These are phyloP conservation scores for Melolontha melolontha DNA, from an alignment of 2,888 invertebrate genomes.

Conservation along the genomic window DNA sequence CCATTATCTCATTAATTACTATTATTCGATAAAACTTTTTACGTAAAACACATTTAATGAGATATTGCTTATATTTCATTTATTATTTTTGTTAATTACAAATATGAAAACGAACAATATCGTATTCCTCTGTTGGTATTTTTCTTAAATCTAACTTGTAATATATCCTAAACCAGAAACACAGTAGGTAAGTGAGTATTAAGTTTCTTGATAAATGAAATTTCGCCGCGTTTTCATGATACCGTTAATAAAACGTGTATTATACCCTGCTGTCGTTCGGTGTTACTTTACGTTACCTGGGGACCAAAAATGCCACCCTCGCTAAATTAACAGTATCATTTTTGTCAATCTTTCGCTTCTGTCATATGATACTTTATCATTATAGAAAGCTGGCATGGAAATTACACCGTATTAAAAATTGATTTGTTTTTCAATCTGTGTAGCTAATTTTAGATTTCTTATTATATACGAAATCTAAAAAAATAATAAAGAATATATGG, in stretches of 20 bases:
- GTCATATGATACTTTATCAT: conserved; percentile 31
- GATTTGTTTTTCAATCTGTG: background rate
- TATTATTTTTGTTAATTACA: too few relatives aligned
- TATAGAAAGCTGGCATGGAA: conserved; percentile 14
- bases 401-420: conserved; percentile 30
- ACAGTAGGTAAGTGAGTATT: conserved; percentile 45
- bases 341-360: conserved; percentile 30
- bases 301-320: conserved; percentile 37
- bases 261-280: conserved; percentile 46
- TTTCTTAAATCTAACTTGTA: background rate
- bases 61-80: too few relatives aligned
- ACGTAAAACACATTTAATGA: too few relatives aligned
- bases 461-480: too few relatives aligned
- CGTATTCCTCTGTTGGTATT: too few relatives aligned
- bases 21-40: too few relatives aligned
- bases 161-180: conserved; percentile 18
- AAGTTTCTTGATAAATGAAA: conserved; percentile 55
- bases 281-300: conserved; percentile 52
- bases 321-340: conserved; percentile 33
- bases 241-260: conserved; percentile 52
- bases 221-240: conserved; percentile 47
- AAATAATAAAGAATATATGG: too few relatives aligned
- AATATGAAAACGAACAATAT: too few relatives aligned
- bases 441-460: too few relatives aligned
- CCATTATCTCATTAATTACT: too few relatives aligned